A percentile compares a stretch with the other conserved stretches of the same genome.
Conservation (phyloP, 2,113 vertebrate genomes). For the Danionella cerebrum region DNA sequence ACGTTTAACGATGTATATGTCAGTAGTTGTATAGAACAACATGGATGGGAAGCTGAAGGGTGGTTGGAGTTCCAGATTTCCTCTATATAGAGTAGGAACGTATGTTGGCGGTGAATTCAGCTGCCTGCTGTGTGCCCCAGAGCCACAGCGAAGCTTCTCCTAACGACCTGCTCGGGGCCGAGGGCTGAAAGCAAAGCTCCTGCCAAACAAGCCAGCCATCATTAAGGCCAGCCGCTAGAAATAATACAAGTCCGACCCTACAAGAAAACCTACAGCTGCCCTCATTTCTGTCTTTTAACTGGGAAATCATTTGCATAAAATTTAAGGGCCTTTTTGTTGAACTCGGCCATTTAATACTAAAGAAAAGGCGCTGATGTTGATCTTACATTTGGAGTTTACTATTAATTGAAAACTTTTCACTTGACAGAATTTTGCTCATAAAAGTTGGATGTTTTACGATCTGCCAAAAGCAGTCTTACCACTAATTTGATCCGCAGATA, state of each 20-base stretch:
- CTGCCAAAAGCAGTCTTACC: slow-evolving; percentile 4
- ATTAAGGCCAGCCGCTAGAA: slow-evolving; percentile 13
- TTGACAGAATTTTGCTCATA: background rate
- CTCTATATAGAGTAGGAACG: slow-evolving; percentile 6
- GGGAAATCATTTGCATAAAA: background rate
- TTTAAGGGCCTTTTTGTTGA: background rate
- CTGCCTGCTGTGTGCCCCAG: slow-evolving; percentile 3
- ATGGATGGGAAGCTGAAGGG: background rate
- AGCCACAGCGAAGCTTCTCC: background rate
- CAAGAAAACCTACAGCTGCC: background rate
- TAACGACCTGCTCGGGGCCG: background rate
- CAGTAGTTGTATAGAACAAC: background rate
- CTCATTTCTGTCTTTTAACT: background rate
- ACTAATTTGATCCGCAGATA: slow-evolving; percentile 27
- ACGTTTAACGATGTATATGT: background rate
- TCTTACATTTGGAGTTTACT: background rate
- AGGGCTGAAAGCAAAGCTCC: background rate
- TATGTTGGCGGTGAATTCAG: slow-evolving; percentile 6
- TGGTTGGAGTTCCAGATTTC: slow-evolving; percentile 3
- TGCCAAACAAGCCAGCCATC: slow-evolving; percentile 17
- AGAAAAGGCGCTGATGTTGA: background rate
- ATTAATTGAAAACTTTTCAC: slow-evolving; percentile 4
- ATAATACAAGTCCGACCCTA: background rate
- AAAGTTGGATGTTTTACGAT: background rate
- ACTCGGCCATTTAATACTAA: background rate